phyloP scores from a whole-genome alignment of 2,113 vertebrate genomes.

The Callocephalon fimbriatum region DNA sequence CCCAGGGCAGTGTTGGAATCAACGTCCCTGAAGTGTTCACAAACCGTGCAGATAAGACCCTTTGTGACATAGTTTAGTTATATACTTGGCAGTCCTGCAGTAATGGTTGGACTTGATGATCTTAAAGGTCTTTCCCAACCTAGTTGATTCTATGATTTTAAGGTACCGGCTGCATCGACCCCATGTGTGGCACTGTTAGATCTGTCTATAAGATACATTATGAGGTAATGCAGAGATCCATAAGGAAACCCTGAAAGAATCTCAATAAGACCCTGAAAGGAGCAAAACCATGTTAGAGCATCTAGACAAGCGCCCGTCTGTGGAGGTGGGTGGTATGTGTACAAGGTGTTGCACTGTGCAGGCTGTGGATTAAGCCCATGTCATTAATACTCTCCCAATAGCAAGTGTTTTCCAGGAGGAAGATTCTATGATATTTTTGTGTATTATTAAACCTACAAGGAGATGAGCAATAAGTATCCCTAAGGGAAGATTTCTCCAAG shows the following conservation, averaged over 20 bases:
- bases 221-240: neutral
- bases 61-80: neutral
- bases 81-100: neutral
- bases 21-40: neutral
- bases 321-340: neutral
- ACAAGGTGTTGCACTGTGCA: neutral
- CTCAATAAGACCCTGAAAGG: neutral
- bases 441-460: neutral
- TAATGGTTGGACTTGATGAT: neutral
- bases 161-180: neutral
- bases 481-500: neutral
- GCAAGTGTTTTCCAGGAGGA: neutral
- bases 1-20: neutral
- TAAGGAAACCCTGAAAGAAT: neutral
- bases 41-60: neutral
- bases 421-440: neutral
- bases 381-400: neutral
- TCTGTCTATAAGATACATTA: neutral
- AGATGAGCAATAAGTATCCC: neutral
- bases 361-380: neutral
- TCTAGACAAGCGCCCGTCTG: accelerated
- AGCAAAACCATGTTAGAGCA: neutral
- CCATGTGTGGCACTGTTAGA: neutral
- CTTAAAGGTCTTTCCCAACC: neutral
- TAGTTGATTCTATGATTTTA: neutral